These are phyloP conservation scores for Cyprinodon diabolis DNA, from an alignment of 2,797 vertebrate genomes.

Conservation along the genomic window DNA sequence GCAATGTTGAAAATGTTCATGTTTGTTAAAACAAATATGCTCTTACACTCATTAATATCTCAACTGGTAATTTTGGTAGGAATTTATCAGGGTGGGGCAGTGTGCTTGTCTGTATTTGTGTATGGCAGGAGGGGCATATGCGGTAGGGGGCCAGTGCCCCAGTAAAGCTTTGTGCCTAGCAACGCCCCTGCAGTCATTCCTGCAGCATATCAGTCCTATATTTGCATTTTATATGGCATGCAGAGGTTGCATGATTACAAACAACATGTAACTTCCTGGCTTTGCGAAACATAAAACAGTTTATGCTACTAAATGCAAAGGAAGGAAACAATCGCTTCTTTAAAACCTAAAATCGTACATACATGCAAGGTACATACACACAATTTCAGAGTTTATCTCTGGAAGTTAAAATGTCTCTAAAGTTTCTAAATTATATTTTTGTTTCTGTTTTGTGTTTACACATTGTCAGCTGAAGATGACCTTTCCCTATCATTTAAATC, in stretches of 20 bases:
- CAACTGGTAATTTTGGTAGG: no score
- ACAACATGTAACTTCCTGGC: neutral
- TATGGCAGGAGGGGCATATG: no score
- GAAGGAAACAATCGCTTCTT: neutral
- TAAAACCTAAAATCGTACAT: neutral
- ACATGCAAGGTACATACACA: neutral
- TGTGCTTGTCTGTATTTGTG: no score
- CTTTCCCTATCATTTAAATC: no score
- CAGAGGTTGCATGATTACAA: neutral
- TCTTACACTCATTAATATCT: no score
- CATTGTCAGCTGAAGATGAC: no score
- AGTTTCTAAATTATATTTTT: neutral
- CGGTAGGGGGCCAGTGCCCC: no score
- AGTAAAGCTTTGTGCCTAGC: no score
- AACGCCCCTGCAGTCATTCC: neutral
- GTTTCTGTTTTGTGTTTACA: neutral
- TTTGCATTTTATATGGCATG: neutral
- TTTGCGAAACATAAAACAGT: neutral
- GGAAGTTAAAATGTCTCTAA: neutral
- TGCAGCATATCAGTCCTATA: neutral
- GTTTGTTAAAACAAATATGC: no score
- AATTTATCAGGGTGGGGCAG: no score
- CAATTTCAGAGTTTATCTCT: neutral
- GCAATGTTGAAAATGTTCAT: no score
- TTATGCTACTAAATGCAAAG: neutral